Percentiles rank a stretch among this genome's conserved stretches.
phyloP scores from a whole-genome alignment of 1,140 invertebrate genomes.

The Bactericera cockerelli region DNA sequence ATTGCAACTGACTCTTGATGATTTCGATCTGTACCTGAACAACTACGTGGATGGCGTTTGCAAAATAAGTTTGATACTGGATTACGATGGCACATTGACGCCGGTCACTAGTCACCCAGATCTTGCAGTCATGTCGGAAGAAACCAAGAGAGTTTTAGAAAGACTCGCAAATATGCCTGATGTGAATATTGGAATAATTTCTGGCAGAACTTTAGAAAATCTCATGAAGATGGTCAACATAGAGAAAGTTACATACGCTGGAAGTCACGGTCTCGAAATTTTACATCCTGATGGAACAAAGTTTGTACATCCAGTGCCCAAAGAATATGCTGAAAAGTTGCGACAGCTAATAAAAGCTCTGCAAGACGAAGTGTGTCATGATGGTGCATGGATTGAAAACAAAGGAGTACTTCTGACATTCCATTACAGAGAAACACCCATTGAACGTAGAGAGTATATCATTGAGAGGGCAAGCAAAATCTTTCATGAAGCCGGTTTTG shows the following conservation, averaged over 20 bases:
- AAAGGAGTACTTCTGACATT: slow-evolving; percentile 75
- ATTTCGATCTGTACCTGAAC: slow-evolving; percentile 70
- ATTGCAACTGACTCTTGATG: slow-evolving; percentile 69
- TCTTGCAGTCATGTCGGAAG: slow-evolving; percentile 61
- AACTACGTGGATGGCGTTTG: slow-evolving; percentile 42
- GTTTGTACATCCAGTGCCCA: slow-evolving; percentile 79
- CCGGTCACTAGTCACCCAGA: slow-evolving; percentile 80
- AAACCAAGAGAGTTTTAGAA: slow-evolving; percentile 70
- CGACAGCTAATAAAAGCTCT: slow-evolving; percentile 56
- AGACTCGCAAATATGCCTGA: slow-evolving; percentile 72
- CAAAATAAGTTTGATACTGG: slow-evolving; percentile 66
- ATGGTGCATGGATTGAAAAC: slow-evolving; percentile 84
- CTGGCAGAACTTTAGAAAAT: slow-evolving; percentile 70
- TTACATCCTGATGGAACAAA: slow-evolving; percentile 76
- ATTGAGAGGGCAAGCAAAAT: slow-evolving; percentile 49
- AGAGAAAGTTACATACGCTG: slow-evolving; percentile 76
- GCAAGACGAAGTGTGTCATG: slow-evolving; percentile 67
- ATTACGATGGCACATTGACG: slow-evolving; percentile 79
- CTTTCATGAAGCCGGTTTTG: slow-evolving; percentile 59
- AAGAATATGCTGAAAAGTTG: slow-evolving; percentile 67
- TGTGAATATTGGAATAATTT: slow-evolving; percentile 76
- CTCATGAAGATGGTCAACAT: slow-evolving; percentile 83
- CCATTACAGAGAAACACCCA: slow-evolving; percentile 70
- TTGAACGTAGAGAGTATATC: slow-evolving; percentile 42
- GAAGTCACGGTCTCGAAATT: slow-evolving; percentile 79